A percentile compares a stretch with the other conserved stretches of the same genome.
These are phyloP conservation scores for Hydropsyche betteni DNA, from an alignment of 2,888 invertebrate species.

Conservation along the genomic window DNA sequence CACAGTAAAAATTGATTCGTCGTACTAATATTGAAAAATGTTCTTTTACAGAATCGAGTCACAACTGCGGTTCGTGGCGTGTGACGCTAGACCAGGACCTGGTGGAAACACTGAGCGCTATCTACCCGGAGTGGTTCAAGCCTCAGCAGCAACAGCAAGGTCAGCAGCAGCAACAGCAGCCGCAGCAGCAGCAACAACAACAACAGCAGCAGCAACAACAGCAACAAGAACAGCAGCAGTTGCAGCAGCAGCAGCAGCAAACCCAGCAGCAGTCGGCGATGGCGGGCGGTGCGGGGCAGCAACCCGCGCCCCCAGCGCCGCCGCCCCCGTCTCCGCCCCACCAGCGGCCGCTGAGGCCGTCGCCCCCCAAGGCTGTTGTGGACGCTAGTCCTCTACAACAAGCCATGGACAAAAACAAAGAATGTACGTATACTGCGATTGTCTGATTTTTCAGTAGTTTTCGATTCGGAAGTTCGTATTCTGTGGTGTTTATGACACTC, in stretches of 20 bases:
- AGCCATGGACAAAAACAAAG: slow-evolving; percentile 96
- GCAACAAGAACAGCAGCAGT: slow-evolving; percentile 70
- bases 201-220: slow-evolving; percentile 50
- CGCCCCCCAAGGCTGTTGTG: slow-evolving; percentile 91
- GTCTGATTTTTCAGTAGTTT: too few relatives aligned
- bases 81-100: slow-evolving; percentile 92
- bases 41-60: slow-evolving; percentile 74
- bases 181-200: slow-evolving; percentile 56
- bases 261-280: slow-evolving; percentile 55
- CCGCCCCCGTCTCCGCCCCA: slow-evolving; percentile 64
- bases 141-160: slow-evolving; percentile 64
- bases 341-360: slow-evolving; percentile 66
- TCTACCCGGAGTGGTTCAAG: slow-evolving; percentile 95
- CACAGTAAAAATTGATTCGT: too few relatives aligned
- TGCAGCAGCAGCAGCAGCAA: slow-evolving; percentile 56
- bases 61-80: slow-evolving; percentile 86
- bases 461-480: too few relatives aligned
- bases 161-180: slow-evolving; percentile 65
- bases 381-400: slow-evolving; percentile 94
- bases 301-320: slow-evolving; percentile 62
- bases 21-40: background rate
- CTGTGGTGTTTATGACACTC: too few relatives aligned
- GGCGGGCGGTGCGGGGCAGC: slow-evolving; percentile 60
- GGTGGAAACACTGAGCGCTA: slow-evolving; percentile 89
- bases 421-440: slow-evolving; percentile 78